These are phyloP conservation scores for Strigamia crassipes DNA, from an alignment of 2,888 invertebrate genomes.

Conservation along the genomic window DNA sequence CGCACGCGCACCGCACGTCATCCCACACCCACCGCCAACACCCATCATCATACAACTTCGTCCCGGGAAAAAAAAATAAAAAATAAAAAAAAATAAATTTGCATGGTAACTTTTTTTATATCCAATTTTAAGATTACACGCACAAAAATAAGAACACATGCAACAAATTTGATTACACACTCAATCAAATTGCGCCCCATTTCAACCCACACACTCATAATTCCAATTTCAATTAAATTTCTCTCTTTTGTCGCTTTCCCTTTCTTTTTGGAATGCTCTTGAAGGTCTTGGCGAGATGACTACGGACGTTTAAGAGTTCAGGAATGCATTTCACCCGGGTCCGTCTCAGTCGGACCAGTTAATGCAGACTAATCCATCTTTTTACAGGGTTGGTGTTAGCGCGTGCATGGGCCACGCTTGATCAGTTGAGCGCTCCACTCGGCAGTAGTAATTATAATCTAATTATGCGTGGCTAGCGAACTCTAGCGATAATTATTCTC, in stretches of 20 bases:
- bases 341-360: slow-evolving; percentile 28
- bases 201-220: slow-evolving; percentile 7
- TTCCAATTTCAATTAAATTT: slow-evolving; percentile 36
- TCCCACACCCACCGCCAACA: slow-evolving; percentile 36
- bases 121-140: slow-evolving; percentile 18
- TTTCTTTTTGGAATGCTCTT: slow-evolving; percentile 14
- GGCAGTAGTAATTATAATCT: slow-evolving; percentile 44
- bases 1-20: slow-evolving; percentile 42
- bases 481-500: slow-evolving; percentile 40
- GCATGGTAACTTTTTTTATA: slow-evolving; percentile 36
- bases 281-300: slow-evolving; percentile 11
- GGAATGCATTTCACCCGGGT: slow-evolving; percentile 31
- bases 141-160: slow-evolving; percentile 36
- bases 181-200: slow-evolving; percentile 18
- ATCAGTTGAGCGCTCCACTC: slow-evolving; percentile 42
- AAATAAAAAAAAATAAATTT: background rate
- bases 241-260: background rate
- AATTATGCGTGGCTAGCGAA: slow-evolving; percentile 45
- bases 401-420: slow-evolving; percentile 23
- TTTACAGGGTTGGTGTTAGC: slow-evolving; percentile 8
- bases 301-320: slow-evolving; percentile 20
- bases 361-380: slow-evolving; percentile 42
- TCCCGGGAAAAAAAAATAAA: slow-evolving; percentile 1
- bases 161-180: slow-evolving; percentile 21
- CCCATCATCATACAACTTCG: slow-evolving; percentile 16